Percentiles rank a stretch among this genome's conserved stretches.
These are phyloP conservation scores for Tanytarsus gracilentus DNA, from an alignment of 2,888 invertebrate species.

Conservation along the genomic window DNA sequence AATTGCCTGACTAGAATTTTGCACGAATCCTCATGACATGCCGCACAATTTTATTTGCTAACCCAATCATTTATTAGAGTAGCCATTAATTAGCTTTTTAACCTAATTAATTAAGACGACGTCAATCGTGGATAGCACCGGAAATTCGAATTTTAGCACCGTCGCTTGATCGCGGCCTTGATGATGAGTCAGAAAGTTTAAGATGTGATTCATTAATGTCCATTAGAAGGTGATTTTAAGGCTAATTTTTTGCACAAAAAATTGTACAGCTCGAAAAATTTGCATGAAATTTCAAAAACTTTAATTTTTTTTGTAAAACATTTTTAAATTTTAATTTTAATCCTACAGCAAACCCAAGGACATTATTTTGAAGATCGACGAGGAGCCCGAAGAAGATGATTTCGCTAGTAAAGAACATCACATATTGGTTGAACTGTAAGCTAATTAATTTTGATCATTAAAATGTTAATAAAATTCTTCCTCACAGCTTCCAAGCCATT, in stretches of 20 bases:
- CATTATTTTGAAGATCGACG: conserved; percentile 14
- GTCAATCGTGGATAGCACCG: conserved; percentile 55
- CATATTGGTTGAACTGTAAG: conserved; percentile 38
- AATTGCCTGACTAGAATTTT: background rate
- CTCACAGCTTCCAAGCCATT: conserved; percentile 36
- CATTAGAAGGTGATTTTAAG: conserved; percentile 38
- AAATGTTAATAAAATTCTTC: background rate
- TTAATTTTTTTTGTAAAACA: background rate
- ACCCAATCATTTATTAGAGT: background rate
- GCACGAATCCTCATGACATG: conserved; percentile 2
- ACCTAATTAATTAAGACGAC: conserved; percentile 47
- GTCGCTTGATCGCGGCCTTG: conserved; percentile 70
- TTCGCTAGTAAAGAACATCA: conserved; percentile 47
- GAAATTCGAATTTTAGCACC: conserved; percentile 76
- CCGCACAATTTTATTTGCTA: conserved; percentile 16
- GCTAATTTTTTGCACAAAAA: background rate
- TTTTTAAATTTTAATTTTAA: background rate
- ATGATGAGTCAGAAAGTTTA: conserved; percentile 40
- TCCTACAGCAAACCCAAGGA: conserved; percentile 19
- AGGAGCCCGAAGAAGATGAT: conserved; percentile 36
- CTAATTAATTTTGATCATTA: background rate
- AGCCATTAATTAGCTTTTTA: conserved; percentile 30
- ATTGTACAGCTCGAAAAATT: background rate
- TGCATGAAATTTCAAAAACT: background rate
- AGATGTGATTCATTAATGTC: conserved; percentile 41